phyloP scores from a whole-genome alignment of 2,888 invertebrate genomes.

The Eupithecia subumbrata region DNA sequence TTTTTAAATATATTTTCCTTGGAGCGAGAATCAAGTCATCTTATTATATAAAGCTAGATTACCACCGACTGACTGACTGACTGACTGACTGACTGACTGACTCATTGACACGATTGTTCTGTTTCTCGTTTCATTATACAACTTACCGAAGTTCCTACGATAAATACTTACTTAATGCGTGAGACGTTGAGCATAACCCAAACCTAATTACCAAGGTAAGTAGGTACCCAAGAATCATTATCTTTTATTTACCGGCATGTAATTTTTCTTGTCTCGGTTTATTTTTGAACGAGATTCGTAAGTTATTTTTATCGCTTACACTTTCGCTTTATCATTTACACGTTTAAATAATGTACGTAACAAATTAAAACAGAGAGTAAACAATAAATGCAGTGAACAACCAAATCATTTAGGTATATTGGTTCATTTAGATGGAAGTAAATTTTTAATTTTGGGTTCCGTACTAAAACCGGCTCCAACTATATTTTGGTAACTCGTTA shows the following conservation, averaged over 20 bases:
- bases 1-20: too few species aligned
- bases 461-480: not conserved
- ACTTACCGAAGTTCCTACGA: too few species aligned
- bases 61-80: too few species aligned
- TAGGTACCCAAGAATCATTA: not conserved
- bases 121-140: too few species aligned
- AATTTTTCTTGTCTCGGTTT: not conserved
- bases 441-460: not conserved
- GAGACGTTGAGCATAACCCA: not conserved
- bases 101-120: too few species aligned
- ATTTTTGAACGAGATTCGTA: conserved; percentile 9
- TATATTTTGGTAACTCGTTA: not conserved
- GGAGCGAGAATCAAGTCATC: too few species aligned
- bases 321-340: conserved; percentile 23
- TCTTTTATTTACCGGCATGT: not conserved
- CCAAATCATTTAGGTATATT: not conserved
- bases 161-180: too few species aligned
- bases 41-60: too few species aligned
- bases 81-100: too few species aligned
- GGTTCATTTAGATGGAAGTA: not conserved
- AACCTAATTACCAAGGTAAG: not conserved
- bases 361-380: conserved; percentile 17
- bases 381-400: not conserved
- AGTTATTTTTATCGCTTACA: conserved; percentile 14
- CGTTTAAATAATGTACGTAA: conserved; percentile 17